Base-by-base conservation (phyloP, 2,888 invertebrate genomes). In the Dioctria rufipes region DNA sequence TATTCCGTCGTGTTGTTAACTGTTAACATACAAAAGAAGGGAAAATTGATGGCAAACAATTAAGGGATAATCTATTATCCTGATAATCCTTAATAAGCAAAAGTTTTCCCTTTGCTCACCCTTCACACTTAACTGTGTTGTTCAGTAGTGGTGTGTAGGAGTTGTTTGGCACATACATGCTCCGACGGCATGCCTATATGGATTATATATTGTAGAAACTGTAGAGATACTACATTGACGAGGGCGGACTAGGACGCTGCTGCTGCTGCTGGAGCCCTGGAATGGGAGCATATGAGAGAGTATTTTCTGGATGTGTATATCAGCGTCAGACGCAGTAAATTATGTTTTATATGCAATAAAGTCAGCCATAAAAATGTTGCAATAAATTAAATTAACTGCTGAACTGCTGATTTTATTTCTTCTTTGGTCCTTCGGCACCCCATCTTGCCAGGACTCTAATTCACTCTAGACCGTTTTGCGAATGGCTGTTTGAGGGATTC, bases 271-370 rank as follows among this genome's bases (percentile, higher is more conserved):
- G 2, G 25, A 2, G 25, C 25, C 25, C 25, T 25, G 25, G 25
- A 25, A 0, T 25, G 25, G 25, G 11, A 63, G 61, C 77, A 77
- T 77, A 63, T 77, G 77, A 61, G 77, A 4, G 40, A n/a, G 49
- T 25, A 63, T 49, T 77, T 63, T 43, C 63, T 5, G 80, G 69
- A 82, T 49, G 79, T 81, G 82, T 81, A 80, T 81, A 82, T 81
- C 82, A 81, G 80, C 78, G 39, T 66, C 81, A 82, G 86, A 86
- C 86, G 88, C 87, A 86, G 87, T 89, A 89, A 89, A 89, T 89
- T 89, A 89, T 89, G 87, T 89, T 88, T 89, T 89, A 89, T 89
- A 88, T 89, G 88, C 88, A 89, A 89, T 89, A 89, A 89, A 89
- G 88, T 89, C 88, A 87, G 86, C 88, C 89, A 89, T 89, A 89